Evolutionary conservation across 2,888 invertebrate species (phyloP), one percentile per base, ranked within the genome.

Genomic region (Acheta domesticus): DNA sequence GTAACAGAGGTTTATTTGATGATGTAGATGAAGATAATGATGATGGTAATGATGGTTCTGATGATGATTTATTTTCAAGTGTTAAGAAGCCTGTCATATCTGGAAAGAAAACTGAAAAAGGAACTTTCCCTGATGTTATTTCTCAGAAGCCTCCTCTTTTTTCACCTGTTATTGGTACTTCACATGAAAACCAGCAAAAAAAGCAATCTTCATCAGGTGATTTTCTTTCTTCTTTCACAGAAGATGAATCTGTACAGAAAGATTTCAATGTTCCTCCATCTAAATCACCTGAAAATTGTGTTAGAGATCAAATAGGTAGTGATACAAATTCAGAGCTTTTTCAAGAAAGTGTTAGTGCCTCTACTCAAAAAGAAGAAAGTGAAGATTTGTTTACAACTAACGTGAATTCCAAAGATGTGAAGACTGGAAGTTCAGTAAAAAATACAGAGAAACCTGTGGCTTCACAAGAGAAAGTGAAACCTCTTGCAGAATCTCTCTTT

Each of bases 381-480:
- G 21, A 75, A 16, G 20, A 23, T 75, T 76, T 76, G n/a, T 76
- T 76, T 76, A 19, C 75, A 0, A 2, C 20, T 36, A 21, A 21
- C 11, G 49, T n/a, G 78, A 21, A 78, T 80, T 74, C 75, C 77
- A 50, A 78, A 83, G 20, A 19, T 73, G 73, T 19, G 73, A 73
- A 21, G 36, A 2, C n/a, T 76, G 36, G n/a, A 12, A 49, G 48
- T 20, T 50, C 21, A 14, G 62, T 23, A 16, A 76, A 76, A 76
- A 49, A 21, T 49, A 36, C 48, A 75, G 49, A 50, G 23, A 83
- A 85, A 83, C 21, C 85, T 80, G 16, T 62, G 62, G 8, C 1
- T 82, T 12, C 74, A 85, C 84, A 83, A 84, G 49, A 85, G 83
- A 75, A 50, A 81, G 11, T 76, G 80, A 76, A 49, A 78, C 0